Evolutionary conservation across 2,797 vertebrate species (phyloP).

Genomic region (Podarcis lilfordi): DNA sequence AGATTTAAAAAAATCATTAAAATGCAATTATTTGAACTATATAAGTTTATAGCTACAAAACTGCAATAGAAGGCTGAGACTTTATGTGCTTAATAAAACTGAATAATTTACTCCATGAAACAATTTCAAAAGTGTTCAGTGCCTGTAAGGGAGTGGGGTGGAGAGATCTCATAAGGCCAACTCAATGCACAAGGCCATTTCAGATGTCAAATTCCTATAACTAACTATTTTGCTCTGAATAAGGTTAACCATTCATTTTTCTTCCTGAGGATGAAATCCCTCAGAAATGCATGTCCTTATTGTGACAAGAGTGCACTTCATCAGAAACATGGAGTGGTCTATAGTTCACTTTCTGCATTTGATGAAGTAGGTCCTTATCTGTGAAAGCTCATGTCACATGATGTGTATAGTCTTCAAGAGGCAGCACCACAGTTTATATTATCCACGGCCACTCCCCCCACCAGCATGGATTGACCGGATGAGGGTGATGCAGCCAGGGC

Average conservation of each 20-base stretch:
- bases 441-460: too few species aligned
- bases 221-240: neutral
- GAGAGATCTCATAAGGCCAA: conserved; percentile 13
- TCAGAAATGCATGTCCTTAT: neutral
- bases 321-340: neutral
- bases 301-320: neutral
- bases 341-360: neutral
- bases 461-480: too few species aligned
- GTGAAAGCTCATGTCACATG: neutral
- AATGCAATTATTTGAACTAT: conserved; percentile 74
- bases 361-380: neutral
- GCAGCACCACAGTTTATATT: too few species aligned
- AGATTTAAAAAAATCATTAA: conserved; percentile 75
- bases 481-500: too few species aligned
- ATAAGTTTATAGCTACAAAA: conserved; percentile 72
- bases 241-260: neutral
- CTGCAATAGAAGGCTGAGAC: conserved; percentile 68
- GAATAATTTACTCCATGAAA: conserved; percentile 65
- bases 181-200: conserved; percentile 4
- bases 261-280: neutral
- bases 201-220: neutral
- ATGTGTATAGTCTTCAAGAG: neutral
- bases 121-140: conserved; percentile 29
- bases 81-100: conserved; percentile 77
- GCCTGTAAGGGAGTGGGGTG: neutral